Evolutionary conservation across 2,888 invertebrate species (phyloP), one percentile per base, ranked within the genome.

Genomic region (Serrognathus titanus): DNA sequence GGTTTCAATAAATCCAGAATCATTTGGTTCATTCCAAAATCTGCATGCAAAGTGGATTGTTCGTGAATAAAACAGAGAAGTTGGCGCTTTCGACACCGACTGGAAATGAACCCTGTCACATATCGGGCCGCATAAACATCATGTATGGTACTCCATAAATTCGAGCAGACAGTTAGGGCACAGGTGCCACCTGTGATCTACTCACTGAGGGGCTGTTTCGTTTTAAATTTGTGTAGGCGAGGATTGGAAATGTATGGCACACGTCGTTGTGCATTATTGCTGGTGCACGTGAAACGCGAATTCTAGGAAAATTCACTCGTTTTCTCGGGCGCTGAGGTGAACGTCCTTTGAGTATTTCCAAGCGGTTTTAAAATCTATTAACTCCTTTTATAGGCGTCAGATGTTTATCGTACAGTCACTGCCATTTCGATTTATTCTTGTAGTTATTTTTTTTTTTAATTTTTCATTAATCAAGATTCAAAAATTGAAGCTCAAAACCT

Each of bases 51-150:
- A 48, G 48, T 48, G 48, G 36, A 48, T 37, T 12, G 48, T n/a
- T 36, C n/a, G 48, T 16, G 37, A 48, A 37, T 38, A 37, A 37
- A 37, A 11, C 48, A 10, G 20, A 48, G 24, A 31, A 31, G 24
- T 31, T 31, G 24, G 24, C 24, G 24, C 24, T 31, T 31, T 31
- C 24, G 24, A 61, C 59, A 59, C 49, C 51, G 48, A 52, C 51
- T 39, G 54, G 51, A 55, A 59, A 61, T 59, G 59, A 61, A 61
- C 61, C 57, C 59, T 57, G 57, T 55, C 61, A 61, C 61, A 61
- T 61, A 61, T 59, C 57, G 39, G 39, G 50, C 51, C 9, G 54
- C 61, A 56, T 61, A 61, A 61, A 61, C 40, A 47, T 57, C 37
- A 35, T 41, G 43, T 57, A 54, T 59, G 53, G 53, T 47, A 55